Evolutionary conservation across 2,797 vertebrate genomes (phyloP).

Genomic region (Thaleichthys pacificus): DNA sequence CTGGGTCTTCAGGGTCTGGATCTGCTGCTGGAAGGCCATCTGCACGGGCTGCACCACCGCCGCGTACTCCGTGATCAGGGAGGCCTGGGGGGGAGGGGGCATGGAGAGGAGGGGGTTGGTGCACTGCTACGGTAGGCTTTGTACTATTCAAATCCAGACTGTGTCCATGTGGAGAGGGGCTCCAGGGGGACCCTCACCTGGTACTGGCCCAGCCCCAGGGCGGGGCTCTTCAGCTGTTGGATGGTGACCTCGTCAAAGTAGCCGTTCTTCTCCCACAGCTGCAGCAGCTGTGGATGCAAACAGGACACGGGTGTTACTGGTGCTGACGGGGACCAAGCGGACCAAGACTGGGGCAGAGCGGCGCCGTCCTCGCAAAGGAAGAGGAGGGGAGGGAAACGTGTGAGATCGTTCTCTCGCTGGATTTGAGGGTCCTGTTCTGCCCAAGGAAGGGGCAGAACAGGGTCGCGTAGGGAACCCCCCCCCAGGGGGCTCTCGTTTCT

Average conservation of each 20-base stretch:
- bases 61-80: slow-evolving; percentile 89
- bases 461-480: too few relatives aligned
- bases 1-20: slow-evolving; percentile 89
- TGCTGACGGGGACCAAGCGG: not conserved
- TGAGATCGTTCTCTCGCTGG: too few relatives aligned
- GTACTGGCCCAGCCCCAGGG: slow-evolving; percentile 94
- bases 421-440: too few relatives aligned
- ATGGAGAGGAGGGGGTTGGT: not conserved
- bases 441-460: too few relatives aligned
- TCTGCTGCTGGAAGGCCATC: slow-evolving; percentile 95
- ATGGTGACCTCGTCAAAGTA: slow-evolving; percentile 97
- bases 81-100: slow-evolving; percentile 75
- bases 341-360: too few relatives aligned
- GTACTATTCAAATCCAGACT: too few relatives aligned
- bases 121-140: too few relatives aligned
- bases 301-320: not conserved
- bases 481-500: too few relatives aligned
- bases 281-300: slow-evolving; percentile 79
- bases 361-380: too few relatives aligned
- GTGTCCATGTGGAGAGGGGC: not conserved
- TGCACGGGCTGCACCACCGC: slow-evolving; percentile 91
- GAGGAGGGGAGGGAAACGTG: too few relatives aligned
- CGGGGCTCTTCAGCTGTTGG: slow-evolving; percentile 95
- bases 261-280: slow-evolving; percentile 97
- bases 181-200: slow-evolving; percentile 74